Conservation (phyloP, 2,888 invertebrate species). For the Eulithis testata region DNA sequence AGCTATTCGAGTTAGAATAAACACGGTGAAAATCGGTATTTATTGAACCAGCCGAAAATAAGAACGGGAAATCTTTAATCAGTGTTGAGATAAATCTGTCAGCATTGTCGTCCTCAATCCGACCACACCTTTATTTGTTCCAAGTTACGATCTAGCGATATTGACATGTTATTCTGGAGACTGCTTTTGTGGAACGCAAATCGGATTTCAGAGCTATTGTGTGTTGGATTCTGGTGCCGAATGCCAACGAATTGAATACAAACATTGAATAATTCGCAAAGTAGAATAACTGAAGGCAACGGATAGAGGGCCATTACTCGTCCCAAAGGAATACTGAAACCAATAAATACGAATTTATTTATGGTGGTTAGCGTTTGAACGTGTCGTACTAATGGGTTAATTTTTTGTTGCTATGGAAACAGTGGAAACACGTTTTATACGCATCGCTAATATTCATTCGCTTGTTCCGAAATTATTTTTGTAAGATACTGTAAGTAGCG, state of each 20-base stretch:
- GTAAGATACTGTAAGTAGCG: slow-evolving; percentile 6
- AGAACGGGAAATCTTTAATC: background rate
- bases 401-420: slow-evolving; percentile 6
- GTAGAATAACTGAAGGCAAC: slow-evolving; percentile 16
- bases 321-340: slow-evolving; percentile 22
- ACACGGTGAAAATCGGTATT: too few species aligned
- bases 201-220: slow-evolving; percentile 13
- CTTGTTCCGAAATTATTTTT: slow-evolving; percentile 13
- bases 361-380: background rate
- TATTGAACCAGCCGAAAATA: background rate
- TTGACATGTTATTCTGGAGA: slow-evolving; percentile 8
- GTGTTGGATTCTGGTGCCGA: slow-evolving; percentile 6
- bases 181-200: slow-evolving; percentile 6
- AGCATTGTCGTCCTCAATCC: background rate
- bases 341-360: slow-evolving; percentile 6
- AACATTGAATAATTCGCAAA: slow-evolving; percentile 19
- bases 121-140: slow-evolving; percentile 2
- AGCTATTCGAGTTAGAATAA: background rate
- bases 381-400: background rate
- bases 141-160: slow-evolving; percentile 2
- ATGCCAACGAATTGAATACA: slow-evolving; percentile 13
- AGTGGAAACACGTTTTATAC: slow-evolving; percentile 5
- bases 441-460: slow-evolving; percentile 13
- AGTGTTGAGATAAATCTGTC: background rate
- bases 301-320: slow-evolving; percentile 10